These are phyloP conservation scores for Drosophila virilis DNA, from an alignment of 1,140 invertebrate genomes.

Conservation along the genomic window DNA sequence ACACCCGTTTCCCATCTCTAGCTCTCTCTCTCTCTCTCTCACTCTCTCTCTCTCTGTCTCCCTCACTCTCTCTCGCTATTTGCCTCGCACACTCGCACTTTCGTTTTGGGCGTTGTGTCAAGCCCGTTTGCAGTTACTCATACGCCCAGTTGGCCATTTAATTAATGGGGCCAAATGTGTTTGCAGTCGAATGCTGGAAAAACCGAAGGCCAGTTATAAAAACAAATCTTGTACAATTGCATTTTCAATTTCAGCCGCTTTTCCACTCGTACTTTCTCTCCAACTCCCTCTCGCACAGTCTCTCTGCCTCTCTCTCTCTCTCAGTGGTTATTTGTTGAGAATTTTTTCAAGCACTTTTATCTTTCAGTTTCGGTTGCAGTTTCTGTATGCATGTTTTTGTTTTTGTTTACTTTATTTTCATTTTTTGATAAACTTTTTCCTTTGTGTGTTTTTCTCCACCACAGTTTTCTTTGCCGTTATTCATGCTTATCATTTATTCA, in stretches of 20 bases:
- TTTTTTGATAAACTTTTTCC: slow-evolving; percentile 30
- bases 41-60: background rate
- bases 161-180: slow-evolving; percentile 67
- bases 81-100: background rate
- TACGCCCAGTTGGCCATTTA: slow-evolving; percentile 71
- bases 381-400: slow-evolving; percentile 7
- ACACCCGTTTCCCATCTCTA: slow-evolving; percentile 35
- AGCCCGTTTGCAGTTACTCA: slow-evolving; percentile 34
- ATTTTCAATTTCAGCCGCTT: slow-evolving; percentile 38
- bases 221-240: slow-evolving; percentile 41
- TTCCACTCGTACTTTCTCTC: slow-evolving; percentile 3
- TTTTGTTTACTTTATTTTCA: slow-evolving; percentile 20
- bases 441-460: slow-evolving; percentile 22
- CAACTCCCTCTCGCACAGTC: background rate
- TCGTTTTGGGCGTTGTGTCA: slow-evolving; percentile 9
- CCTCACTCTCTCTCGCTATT: background rate
- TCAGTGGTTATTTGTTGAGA: slow-evolving; percentile 11
- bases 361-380: slow-evolving; percentile 9
- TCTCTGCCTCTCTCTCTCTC: background rate
- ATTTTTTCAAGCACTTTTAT: slow-evolving; percentile 40
- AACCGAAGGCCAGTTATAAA: slow-evolving; percentile 23
- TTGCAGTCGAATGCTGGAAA: slow-evolving; percentile 20
- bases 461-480: slow-evolving; percentile 20
- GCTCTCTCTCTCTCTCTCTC: slow-evolving; percentile 2
- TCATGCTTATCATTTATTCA: slow-evolving; percentile 71